These are phyloP conservation scores for Nomada lathburiana DNA, from an alignment of 2,888 invertebrate genomes.

Conservation along the genomic window DNA sequence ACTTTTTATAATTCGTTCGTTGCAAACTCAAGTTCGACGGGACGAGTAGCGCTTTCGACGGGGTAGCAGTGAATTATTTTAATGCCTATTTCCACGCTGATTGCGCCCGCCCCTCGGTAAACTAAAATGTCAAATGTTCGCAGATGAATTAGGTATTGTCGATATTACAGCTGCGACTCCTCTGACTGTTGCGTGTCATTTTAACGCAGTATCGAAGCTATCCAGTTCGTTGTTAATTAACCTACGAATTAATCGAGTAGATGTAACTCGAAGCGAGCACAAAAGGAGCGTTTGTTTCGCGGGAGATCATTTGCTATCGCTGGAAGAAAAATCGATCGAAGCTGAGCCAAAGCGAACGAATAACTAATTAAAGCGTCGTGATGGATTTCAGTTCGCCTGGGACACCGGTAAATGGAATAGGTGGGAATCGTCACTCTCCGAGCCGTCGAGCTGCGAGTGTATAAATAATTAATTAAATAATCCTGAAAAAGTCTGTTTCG, in stretches of 20 bases:
- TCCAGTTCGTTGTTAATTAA: slow-evolving; percentile 25
- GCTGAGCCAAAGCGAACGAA: slow-evolving; percentile 19
- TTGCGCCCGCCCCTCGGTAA: neutral
- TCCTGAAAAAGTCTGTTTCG: slow-evolving; percentile 38
- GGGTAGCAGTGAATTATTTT: neutral
- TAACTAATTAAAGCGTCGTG: slow-evolving; percentile 53
- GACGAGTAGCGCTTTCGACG: neutral
- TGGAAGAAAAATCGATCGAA: slow-evolving; percentile 23
- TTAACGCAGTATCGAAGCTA: neutral
- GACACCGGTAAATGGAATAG: slow-evolving; percentile 23
- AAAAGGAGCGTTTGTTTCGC: slow-evolving; percentile 10
- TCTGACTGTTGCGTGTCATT: neutral
- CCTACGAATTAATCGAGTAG: slow-evolving; percentile 10
- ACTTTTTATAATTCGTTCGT: neutral
- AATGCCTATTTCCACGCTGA: no score
- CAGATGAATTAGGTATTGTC: neutral
- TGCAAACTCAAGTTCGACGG: no score
- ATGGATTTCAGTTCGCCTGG: slow-evolving; percentile 42
- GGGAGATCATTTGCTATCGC: neutral
- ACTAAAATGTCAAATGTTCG: neutral
- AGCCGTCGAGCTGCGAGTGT: slow-evolving; percentile 19
- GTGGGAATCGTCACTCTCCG: slow-evolving; percentile 24
- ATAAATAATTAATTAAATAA: slow-evolving; percentile 59
- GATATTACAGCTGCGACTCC: neutral
- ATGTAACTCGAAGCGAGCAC: neutral